Evolutionary conservation across 2,888 invertebrate genomes (phyloP), one percentile per base, ranked within the genome.

Genomic region (Neria commutata): DNA sequence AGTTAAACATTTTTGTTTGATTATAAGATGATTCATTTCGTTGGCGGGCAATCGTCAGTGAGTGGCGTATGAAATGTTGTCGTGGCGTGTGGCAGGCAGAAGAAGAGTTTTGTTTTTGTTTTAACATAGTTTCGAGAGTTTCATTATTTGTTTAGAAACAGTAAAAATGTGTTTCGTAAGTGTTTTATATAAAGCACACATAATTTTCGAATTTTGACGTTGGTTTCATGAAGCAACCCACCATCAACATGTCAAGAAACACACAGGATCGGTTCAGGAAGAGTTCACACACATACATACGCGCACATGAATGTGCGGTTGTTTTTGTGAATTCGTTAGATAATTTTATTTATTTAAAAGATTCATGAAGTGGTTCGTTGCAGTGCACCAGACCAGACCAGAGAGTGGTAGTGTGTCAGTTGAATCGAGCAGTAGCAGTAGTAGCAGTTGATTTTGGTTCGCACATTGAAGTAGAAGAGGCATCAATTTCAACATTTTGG

Each of bases 1-100:
- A 47, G 37, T 55, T 46, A 55, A 54, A 65, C 53, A 56, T 55
- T 59, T 57, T 48, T 46, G 49, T 47, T 19, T 52, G 46, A 46
- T 59, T 63, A 61, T 61, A 61, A 61, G 61, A 61, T 49, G 25
- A 24, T 56, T 63, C 61, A 56, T 51, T 48, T 63, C 59, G 63
- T 61, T 53, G 56, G 62, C 47, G 54, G 62, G 60, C 62, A 63
- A 63, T 63, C 60, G 54, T 16, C 58, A 50, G 42, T 42, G 42
- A 42, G 42, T 42, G n/a, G n/a, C n/a, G 42, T 42, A 19, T 42
- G 42, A 42, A 42, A 42, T 21, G 42, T 42, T 42, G 42, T 19
- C 42, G 42, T 42, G 42, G 42, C 42, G 42, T 42, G 42, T 17
- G 42, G 21, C 42, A 42, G n/a, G n/a, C n/a, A n/a, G n/a, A n/a